These are phyloP conservation scores for Trichonephila inaurata DNA, from an alignment of 1,140 invertebrate species.

Conservation along the genomic window DNA sequence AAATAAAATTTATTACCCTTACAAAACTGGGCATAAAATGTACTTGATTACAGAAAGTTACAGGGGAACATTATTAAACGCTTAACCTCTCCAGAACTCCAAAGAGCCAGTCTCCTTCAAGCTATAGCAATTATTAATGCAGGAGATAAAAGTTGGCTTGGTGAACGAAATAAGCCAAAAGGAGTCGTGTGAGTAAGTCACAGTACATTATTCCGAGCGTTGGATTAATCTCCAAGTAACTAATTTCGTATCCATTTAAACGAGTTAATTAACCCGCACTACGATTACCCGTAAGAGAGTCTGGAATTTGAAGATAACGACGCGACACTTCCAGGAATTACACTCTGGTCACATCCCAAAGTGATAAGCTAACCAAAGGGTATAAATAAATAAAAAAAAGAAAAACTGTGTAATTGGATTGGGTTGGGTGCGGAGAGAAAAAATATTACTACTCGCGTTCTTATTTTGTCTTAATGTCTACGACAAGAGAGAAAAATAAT, in stretches of 20 bases:
- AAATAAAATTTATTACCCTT: neutral
- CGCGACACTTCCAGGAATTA: constrained; percentile 21
- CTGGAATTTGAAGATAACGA: constrained; percentile 51
- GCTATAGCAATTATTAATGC: neutral
- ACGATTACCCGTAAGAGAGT: neutral
- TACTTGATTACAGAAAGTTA: neutral
- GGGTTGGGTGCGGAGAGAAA: neutral
- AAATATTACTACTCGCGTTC: neutral
- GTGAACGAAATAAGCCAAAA: neutral
- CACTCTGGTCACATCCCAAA: constrained; percentile 8
- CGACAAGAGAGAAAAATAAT: neutral
- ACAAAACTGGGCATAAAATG: neutral
- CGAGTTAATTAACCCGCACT: constrained; percentile 24
- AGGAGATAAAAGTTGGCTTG: neutral
- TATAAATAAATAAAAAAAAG: neutral
- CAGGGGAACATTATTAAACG: neutral
- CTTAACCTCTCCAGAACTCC: neutral
- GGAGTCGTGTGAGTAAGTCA: neutral
- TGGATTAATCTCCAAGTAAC: constrained; percentile 37
- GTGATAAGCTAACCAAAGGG: constrained; percentile 38
- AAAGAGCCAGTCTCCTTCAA: neutral
- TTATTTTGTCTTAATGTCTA: neutral
- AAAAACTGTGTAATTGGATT: neutral
- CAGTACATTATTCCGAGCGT: neutral
- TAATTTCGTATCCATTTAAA: constrained; percentile 54